A percentile compares a stretch with the other conserved stretches of the same genome.
Evolutionary conservation across 2,113 vertebrate species (phyloP).

Genomic region (Synchiropus splendidus): DNA sequence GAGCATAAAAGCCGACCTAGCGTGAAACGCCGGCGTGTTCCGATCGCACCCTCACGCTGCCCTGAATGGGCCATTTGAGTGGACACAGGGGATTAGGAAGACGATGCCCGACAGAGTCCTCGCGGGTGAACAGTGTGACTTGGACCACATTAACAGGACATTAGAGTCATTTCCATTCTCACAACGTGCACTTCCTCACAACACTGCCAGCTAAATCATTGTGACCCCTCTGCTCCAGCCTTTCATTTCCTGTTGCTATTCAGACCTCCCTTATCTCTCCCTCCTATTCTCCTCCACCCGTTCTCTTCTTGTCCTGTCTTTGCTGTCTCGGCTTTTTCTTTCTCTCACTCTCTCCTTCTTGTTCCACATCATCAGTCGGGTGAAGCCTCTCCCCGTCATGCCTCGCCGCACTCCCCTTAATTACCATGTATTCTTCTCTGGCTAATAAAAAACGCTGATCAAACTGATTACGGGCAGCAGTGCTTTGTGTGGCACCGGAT

Average conservation of each 20-base stretch:
- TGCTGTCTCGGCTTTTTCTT: constrained; percentile 26
- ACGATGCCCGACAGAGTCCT: constrained; percentile 42
- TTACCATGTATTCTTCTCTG: constrained; percentile 66
- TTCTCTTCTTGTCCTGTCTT: constrained; percentile 21
- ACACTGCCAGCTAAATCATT: constrained; percentile 37
- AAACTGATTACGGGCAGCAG: constrained; percentile 60
- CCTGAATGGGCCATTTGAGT: constrained; percentile 62
- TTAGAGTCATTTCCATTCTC: constrained; percentile 60
- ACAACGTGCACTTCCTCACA: constrained; percentile 30
- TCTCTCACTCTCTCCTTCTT: constrained; percentile 35
- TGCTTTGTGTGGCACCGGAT: constrained; percentile 46
- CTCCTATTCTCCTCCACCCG: constrained; percentile 30
- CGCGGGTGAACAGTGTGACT: constrained; percentile 51
- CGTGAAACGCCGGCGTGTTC: constrained; percentile 47
- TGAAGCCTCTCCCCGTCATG: constrained; percentile 56
- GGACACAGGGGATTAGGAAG: constrained; percentile 64
- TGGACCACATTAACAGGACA: constrained; percentile 62
- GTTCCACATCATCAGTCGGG: constrained; percentile 56
- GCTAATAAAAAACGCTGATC: constrained; percentile 67
- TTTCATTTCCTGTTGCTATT: constrained; percentile 63
- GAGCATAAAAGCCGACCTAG: constrained; percentile 60
- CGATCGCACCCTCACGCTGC: constrained; percentile 42
- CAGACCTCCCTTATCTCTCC: constrained; percentile 48
- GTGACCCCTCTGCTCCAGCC: constrained; percentile 52
- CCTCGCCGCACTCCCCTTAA: constrained; percentile 55